Base-by-base conservation (phyloP, 2,113 vertebrate genomes). In the Cromileptes altivelis region DNA sequence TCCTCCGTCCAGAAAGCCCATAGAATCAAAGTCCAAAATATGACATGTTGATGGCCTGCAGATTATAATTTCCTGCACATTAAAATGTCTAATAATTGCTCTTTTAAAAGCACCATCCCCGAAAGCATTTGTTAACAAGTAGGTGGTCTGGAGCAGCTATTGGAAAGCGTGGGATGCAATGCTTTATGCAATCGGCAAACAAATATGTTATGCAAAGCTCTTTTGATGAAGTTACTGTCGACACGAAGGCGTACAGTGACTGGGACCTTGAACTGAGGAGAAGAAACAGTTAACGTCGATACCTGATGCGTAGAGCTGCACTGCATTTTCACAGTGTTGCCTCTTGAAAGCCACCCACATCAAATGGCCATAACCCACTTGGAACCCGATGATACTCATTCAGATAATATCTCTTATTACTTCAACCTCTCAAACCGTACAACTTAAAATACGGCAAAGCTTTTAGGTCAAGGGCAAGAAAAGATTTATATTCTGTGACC, bases 161-260 rank as follows among this genome's bases (percentile, higher is more conserved):
- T 69, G 79, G 70, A 57, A 76, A 82, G 85, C 63, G 91, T 92
- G 81, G 93, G 91, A 72, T 80, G 86, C n/a, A 4, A 3, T 25
- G 52, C 74, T 89, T 93, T 88, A 91, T 91, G 77, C 87, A 91
- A 90, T 89, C 53, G 4, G 75, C 82, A 89, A 92, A 90, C 79
- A 90, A 90, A 85, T 77, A 82, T 74, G 58, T 85, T 84, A 81
- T 87, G 88, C 89, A 88, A 85, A 92, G 90, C 82, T 78, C 77
- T 85, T 90, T 76, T 88, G 84, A 87, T 88, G 56, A 85, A 88
- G 87, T 84, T 77, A 70, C 64, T 47, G 77, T 76, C 14, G 74
- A 82, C 71, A 67, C 52, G 42, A 89, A 89, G 85, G 81, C 80
- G 62, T 80, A 64, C 58, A 45, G 53, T 27, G 71, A 63, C 78